Evolutionary conservation across 2,888 invertebrate species (phyloP), one percentile per base, ranked within the genome.

Genomic region (Andrena camellia): DNA sequence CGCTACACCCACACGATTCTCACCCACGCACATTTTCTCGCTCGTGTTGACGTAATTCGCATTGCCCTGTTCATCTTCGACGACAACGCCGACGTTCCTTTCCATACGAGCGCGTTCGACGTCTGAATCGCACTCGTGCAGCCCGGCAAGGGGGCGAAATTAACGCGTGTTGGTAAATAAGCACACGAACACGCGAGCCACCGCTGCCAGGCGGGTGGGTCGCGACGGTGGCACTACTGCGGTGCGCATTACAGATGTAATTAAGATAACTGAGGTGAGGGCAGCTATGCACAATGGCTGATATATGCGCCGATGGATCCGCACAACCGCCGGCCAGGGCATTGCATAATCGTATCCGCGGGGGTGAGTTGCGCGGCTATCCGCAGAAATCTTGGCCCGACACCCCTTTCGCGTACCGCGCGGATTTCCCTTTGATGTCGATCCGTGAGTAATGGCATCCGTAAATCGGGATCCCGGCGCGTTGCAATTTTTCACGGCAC

Each of bases 171-270:
- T 72, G 73, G 79, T 81, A 83, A 84, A 81, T 85, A 83, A 83
- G 82, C 84, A 85, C 81, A 75, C 80, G 81, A 84, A 81, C 83
- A 82, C 84, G 84, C 78, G 84, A 59, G 48, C 57, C 23, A 23
- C 8, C 8, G 48, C 57, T 57, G 23, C 23, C 8, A 23, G 54
- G 52, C 31, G 59, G n/a, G 66, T 72, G 69, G 82, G 81, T 74
- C 85, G 85, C 52, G 72, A 63, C 50, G 86, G 72, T 78, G 85
- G 90, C 85, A 86, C 86, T 90, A 87, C 85, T 91, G 92, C 89
- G 92, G 93, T 91, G 90, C 93, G 92, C 92, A 93, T 93, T 93
- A 93, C 93, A 93, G 93, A 93, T 93, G 93, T 93, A 93, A 93
- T 93, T 93, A 93, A 93, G 93, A 93, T 93, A 93, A 91, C 93